A percentile compares a stretch with the other conserved stretches of the same genome.
Conservation (phyloP, 2,797 vertebrate genomes). For the Betta splendens region DNA sequence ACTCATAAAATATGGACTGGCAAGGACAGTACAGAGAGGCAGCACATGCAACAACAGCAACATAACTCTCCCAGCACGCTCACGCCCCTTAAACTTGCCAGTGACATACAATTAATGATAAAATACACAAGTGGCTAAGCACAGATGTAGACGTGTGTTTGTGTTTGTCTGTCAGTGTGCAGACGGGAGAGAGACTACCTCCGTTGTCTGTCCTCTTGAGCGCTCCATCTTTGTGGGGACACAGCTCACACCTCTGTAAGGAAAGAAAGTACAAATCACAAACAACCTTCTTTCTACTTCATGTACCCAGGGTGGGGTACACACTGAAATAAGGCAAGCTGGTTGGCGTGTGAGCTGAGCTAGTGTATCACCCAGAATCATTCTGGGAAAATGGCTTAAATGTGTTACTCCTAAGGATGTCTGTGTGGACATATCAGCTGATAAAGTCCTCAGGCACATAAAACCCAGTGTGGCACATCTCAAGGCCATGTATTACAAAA, state of each 20-base stretch:
- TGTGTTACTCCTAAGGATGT: conserved; percentile 14
- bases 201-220: conserved; percentile 98
- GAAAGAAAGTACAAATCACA: too few species aligned
- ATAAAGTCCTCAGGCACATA: background rate
- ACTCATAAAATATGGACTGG: conserved; percentile 68
- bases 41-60: conserved; percentile 70
- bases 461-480: background rate
- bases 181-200: conserved; percentile 80
- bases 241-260: conserved; percentile 99
- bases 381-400: conserved; percentile 15
- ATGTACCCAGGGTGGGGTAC: conserved; percentile 13
- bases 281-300: conserved; percentile 13
- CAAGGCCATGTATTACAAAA: background rate
- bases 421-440: background rate
- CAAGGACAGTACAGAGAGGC: conserved; percentile 58
- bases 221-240: conserved; percentile 98
- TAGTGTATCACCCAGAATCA: conserved; percentile 4
- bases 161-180: conserved; percentile 18
- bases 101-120: conserved; percentile 71
- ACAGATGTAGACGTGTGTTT: conserved; percentile 28
- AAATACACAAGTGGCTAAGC: conserved; percentile 63
- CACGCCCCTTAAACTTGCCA: conserved; percentile 72
- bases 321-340: conserved; percentile 25
- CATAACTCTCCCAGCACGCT: conserved; percentile 75
- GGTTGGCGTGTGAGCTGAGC: conserved; percentile 10